phyloP scores from a whole-genome alignment of 2,888 invertebrate genomes.

The Cerceris ruficornis region DNA sequence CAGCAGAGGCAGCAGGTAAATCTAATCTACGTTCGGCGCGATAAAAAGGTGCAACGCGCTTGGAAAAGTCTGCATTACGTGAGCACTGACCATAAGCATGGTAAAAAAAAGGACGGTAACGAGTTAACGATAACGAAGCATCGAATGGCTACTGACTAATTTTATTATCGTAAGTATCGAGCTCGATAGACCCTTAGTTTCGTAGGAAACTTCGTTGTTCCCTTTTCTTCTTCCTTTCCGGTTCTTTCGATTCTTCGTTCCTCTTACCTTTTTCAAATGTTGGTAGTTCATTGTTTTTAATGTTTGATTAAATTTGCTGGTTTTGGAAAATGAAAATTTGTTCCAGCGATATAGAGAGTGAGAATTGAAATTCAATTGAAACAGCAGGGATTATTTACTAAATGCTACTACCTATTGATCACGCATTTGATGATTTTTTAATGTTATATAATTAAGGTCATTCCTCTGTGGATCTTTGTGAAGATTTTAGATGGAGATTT shows the following conservation, averaged over 20 bases:
- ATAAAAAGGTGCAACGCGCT: conserved; percentile 44
- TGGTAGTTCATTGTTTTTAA: too few relatives aligned
- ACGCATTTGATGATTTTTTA: too few relatives aligned
- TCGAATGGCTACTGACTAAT: conserved; percentile 50
- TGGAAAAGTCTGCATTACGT: conserved; percentile 42
- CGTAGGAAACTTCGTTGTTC: conserved; percentile 5
- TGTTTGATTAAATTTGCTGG: too few relatives aligned
- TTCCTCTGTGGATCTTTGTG: too few relatives aligned
- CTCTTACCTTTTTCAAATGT: too few relatives aligned
- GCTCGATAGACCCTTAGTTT: conserved; percentile 28
- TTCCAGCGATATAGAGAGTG: too few relatives aligned
- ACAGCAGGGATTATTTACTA: too few relatives aligned
- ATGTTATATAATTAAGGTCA: too few relatives aligned
- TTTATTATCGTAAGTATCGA: conserved; percentile 45
- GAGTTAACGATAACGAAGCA: conserved; percentile 46
- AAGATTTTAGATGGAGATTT: too few relatives aligned
- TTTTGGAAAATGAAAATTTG: too few relatives aligned
- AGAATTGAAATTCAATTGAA: too few relatives aligned
- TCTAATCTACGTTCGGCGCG: conserved; percentile 39
- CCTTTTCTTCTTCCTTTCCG: conserved; percentile 6
- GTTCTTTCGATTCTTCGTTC: background rate
- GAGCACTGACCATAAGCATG: conserved; percentile 31
- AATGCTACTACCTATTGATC: too few relatives aligned
- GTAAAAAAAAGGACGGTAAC: conserved; percentile 32
- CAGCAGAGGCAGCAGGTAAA: conserved; percentile 4